Base-by-base conservation (phyloP, 2,797 vertebrate species). In the Oreonectes daqikongensis region DNA sequence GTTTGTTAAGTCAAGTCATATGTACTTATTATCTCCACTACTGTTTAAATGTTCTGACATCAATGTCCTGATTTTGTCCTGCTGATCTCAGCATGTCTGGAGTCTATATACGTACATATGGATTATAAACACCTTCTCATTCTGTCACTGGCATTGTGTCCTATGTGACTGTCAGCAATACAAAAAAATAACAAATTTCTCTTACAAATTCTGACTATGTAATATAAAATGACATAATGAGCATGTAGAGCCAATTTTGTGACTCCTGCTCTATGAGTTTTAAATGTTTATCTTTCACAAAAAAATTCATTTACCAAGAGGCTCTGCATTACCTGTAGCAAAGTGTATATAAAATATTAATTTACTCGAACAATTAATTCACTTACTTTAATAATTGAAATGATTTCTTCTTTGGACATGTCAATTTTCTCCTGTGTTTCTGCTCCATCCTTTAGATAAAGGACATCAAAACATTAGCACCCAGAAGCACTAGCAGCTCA, bases 311-410 rank as follows among this genome's bases (percentile, higher is more conserved):
- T 55, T 6, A 26, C 22, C 11, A 5, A 12, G 24, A 55, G 5
- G 55, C 26, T 28, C 11, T 15, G 2, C 10, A 57, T 24, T 26
- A 66, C 26, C 44, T 53, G 20, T 40, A 48, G 40, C 17, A 55
- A 24, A 26, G 32, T 24, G 48, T 50, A 55, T 42, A 67, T 67
- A 24, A 68, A 75, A 68, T 75, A 24, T 67, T 67, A 0, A 67
- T 75, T 57, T 46, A 35, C 61, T 15, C 18, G 10, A 55, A 24
- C 5, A 48, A 48, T 48, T 48, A 48, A 17, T 48, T 48, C 17
- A 44, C 15, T 66, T 55, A 12, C 8, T 75, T 75, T 0, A 59
- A 59, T 69, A 60, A 60, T 76, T 76, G 26, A 60, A 67, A 75
- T 44, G 42, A 40, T 30, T 57, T 59, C 42, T 17, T 68, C 38